Evolutionary conservation across 2,113 vertebrate genomes (phyloP).

Genomic region (Mobula hypostoma): DNA sequence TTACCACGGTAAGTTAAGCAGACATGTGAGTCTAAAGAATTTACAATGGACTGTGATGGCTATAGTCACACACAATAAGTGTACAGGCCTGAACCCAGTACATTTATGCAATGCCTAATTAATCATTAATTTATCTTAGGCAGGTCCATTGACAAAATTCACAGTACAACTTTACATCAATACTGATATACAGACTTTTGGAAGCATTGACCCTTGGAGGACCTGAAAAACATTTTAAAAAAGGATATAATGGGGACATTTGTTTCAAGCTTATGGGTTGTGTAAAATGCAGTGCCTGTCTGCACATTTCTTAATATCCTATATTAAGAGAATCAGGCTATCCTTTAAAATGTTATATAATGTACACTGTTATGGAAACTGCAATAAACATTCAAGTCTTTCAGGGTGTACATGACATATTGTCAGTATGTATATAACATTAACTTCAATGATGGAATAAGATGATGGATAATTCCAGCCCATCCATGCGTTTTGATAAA

Average conservation of each 20-base stretch:
- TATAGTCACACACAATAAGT: conserved; percentile 8
- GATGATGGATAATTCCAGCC: not conserved
- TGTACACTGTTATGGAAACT: not conserved
- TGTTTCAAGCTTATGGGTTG: not conserved
- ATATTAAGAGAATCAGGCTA: not conserved
- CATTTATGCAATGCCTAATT: not conserved
- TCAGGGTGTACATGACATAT: not conserved
- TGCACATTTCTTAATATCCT: not conserved
- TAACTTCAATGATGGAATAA: not conserved
- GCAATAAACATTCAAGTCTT: not conserved
- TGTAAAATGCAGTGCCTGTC: not conserved
- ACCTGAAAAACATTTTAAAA: not conserved
- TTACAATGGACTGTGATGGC: conserved; percentile 11
- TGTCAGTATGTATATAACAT: not conserved
- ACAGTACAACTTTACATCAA: conserved; percentile 29
- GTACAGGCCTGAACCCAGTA: not conserved
- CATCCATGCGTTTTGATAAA: not conserved
- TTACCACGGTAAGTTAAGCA: conserved; percentile 14
- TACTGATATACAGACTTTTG: not conserved
- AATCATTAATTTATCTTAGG: not conserved
- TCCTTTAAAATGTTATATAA: not conserved
- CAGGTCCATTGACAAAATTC: conserved; percentile 20
- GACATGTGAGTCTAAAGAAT: not conserved
- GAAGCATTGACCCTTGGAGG: not conserved
- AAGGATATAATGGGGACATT: not conserved